Percentiles rank a stretch among this genome's conserved stretches.
phyloP scores from a whole-genome alignment of 2,888 invertebrate species.

The Atethmia centrago region DNA sequence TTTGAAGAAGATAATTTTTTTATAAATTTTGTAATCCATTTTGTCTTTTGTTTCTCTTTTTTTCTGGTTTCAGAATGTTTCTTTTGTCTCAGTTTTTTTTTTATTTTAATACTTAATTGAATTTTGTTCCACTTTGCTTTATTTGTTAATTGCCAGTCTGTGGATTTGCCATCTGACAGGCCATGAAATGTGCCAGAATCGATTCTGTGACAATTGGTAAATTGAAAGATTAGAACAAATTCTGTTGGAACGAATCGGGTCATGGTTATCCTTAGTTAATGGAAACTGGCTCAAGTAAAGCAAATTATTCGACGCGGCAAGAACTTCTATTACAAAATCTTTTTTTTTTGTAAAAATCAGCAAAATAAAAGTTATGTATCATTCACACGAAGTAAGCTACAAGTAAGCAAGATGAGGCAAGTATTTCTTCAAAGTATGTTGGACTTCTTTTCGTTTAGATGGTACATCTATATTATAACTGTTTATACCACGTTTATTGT shows the following conservation, averaged over 20 bases:
- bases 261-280: slow-evolving; percentile 65
- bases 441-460: not conserved
- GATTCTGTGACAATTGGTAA: slow-evolving; percentile 68
- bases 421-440: not conserved
- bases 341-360: not conserved
- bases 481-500: not conserved
- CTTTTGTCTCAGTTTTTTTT: not conserved
- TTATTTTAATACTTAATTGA: not conserved
- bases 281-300: slow-evolving; percentile 14
- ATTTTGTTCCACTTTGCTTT: slow-evolving; percentile 50
- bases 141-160: slow-evolving; percentile 60
- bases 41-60: not conserved
- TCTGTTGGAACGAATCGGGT: slow-evolving; percentile 75
- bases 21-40: too few relatives aligned
- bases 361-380: not conserved
- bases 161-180: slow-evolving; percentile 45
- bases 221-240: slow-evolving; percentile 82
- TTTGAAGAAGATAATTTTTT: not conserved
- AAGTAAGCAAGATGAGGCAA: not conserved
- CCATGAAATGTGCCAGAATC: slow-evolving; percentile 61
- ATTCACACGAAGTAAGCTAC: not conserved
- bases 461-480: too few relatives aligned
- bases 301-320: not conserved
- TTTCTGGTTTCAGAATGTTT: not conserved
- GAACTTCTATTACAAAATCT: not conserved